Base-by-base conservation (phyloP, 2,113 vertebrate genomes). In the Nestor notabilis region DNA sequence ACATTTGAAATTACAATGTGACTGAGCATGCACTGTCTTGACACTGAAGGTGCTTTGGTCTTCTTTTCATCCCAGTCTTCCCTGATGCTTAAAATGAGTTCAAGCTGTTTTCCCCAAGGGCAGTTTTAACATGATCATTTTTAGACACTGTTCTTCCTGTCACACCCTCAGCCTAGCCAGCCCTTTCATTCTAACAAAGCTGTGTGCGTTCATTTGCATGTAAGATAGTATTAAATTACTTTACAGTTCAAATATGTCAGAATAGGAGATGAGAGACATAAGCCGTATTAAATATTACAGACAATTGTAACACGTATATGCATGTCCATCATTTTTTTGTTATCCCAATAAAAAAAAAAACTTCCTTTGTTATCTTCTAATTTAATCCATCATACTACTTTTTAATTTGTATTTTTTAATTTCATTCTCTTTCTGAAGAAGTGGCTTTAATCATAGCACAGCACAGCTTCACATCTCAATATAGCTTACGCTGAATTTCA, bases 71-170 rank as follows among this genome's bases (percentile, higher is more conserved):
- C 46, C 37, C n/a, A 72, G 47, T 41, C 56, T 83, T 90, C 37
- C 66, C 41, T 76, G 70, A 23, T 60, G 49, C 31, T 96, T 76
- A 87, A 89, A 95, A 69, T 72, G 66, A 79, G 63, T 91, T 95
- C 74, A 83, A 68, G 33, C n/a, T 80, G 35, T 83, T 86, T 88
- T 24, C 25, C 75, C 25, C 10, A 55, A 66, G 71, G 52, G 75
- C 71, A 72, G n/a, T 61, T 96, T 88, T 88, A 90, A 90, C 68
- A 77, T 11, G 71, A 82, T 58, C 58, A 47, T 49, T 91, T 96
- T 88, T 66, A 87, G 74, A 66, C 50, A 66, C 28, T 88, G 21
- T 74, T 93, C 82, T 70, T 96, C 63, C 75, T 80, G 71, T 90
- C 86, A 74, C 3, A 0, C 86, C 79, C 66, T 86, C 37, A 88